Conservation (phyloP, 2,113 vertebrate genomes). For the Todiramphus saurophagus region DNA sequence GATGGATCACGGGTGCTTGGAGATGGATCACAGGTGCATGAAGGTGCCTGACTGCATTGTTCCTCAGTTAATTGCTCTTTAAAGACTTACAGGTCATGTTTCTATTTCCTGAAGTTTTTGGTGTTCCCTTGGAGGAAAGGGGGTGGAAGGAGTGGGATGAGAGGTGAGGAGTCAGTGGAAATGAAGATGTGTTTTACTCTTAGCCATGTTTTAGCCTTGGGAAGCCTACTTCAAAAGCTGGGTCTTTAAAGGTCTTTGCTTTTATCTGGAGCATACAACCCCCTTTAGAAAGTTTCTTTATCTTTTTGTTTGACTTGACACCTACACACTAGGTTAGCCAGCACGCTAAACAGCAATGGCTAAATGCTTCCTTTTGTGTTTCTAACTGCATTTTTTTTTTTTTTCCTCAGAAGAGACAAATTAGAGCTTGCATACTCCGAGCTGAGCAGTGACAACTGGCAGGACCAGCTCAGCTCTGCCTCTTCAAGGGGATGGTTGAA, state of each 20-base stretch:
- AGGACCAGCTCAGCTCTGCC: not conserved
- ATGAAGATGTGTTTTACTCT: not conserved
- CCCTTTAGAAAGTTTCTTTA: conserved; percentile 60
- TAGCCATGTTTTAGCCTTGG: not conserved
- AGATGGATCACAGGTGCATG: not conserved
- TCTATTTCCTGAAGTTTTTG: not conserved
- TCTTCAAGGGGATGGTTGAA: conserved; percentile 6
- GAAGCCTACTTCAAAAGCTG: conserved; percentile 61
- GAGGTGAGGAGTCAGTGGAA: not conserved
- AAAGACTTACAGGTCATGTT: not conserved
- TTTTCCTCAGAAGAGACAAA: conserved; percentile 16
- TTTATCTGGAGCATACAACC: conserved; percentile 66
- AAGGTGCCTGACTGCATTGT: not conserved
- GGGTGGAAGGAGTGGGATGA: not conserved
- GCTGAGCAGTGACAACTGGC: not conserved
- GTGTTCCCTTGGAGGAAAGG: not conserved
- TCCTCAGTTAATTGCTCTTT: not conserved
- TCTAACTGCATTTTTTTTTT: conserved; percentile 41
- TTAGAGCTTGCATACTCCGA: not conserved
- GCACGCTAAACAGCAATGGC: conserved; percentile 4
- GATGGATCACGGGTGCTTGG: not conserved
- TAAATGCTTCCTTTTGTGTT: conserved; percentile 64
- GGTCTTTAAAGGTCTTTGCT: conserved; percentile 61
- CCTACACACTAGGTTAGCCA: conserved; percentile 53
- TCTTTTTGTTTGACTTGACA: conserved; percentile 61